Percentiles rank a stretch among this genome's conserved stretches.
Conservation (phyloP, 2,797 vertebrate genomes). For the Microctenopoma steveboyesi region DNA sequence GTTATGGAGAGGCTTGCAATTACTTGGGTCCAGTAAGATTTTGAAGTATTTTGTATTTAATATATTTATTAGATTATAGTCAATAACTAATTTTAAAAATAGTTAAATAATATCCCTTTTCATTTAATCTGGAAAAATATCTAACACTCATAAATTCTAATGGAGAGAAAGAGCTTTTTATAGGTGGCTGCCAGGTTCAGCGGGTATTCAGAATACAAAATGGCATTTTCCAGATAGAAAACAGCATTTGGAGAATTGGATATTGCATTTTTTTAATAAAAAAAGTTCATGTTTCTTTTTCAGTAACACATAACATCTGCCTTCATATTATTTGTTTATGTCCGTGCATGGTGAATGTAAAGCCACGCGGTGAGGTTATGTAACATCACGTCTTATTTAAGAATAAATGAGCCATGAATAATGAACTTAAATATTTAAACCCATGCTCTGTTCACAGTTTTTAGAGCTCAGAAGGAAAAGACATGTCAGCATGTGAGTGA, state of each 20-base stretch:
- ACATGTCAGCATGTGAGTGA: neutral
- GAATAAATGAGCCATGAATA: slow-evolving; percentile 24
- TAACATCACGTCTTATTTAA: slow-evolving; percentile 7
- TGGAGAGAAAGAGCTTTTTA: too few species aligned
- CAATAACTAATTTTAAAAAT: neutral
- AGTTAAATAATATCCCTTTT: neutral
- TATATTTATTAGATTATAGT: too few species aligned
- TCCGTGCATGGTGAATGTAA: neutral
- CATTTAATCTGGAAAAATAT: neutral
- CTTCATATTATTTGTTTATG: too few species aligned
- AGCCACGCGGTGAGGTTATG: neutral
- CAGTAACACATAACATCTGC: too few species aligned
- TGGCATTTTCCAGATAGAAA: too few species aligned
- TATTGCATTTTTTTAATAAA: too few species aligned
- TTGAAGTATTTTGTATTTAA: neutral
- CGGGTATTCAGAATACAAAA: too few species aligned
- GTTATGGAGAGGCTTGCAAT: neutral
- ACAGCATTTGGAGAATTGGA: too few species aligned
- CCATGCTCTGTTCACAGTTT: slow-evolving; percentile 2
- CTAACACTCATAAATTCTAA: too few species aligned
- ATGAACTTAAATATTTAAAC: neutral
- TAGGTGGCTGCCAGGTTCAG: too few species aligned
- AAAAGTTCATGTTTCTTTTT: too few species aligned
- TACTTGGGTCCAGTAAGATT: neutral
- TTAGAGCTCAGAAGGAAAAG: neutral